Percentiles rank a stretch among this genome's conserved stretches.
Conservation (phyloP, 1,140 invertebrate species). For the Dreissena rostriformis region DNA sequence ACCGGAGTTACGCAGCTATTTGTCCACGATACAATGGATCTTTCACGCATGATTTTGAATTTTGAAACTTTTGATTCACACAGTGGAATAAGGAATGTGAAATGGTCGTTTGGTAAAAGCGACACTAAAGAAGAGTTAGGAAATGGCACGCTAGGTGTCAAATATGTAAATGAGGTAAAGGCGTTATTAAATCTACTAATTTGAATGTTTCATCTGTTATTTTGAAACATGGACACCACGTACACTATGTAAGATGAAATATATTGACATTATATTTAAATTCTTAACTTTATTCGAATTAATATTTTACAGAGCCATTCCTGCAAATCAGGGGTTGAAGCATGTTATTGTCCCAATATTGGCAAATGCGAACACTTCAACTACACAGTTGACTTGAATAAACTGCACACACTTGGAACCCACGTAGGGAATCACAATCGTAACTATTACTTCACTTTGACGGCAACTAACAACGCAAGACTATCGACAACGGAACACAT, state of each 20-base stretch:
- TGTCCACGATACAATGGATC: constrained; percentile 63
- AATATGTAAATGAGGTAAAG: background rate
- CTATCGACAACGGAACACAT: constrained; percentile 38
- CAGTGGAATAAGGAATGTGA: constrained; percentile 59
- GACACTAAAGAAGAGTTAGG: background rate
- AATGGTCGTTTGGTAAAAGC: constrained; percentile 49
- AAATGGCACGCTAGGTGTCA: background rate
- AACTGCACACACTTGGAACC: constrained; percentile 39
- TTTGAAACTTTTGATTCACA: constrained; percentile 64
- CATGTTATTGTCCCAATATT: constrained; percentile 59
- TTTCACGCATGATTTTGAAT: constrained; percentile 62
- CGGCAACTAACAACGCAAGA: constrained; percentile 55
- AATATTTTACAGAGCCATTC: background rate
- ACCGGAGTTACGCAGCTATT: constrained; percentile 46
- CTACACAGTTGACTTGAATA: constrained; percentile 54
- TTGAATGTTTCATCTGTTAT: background rate
- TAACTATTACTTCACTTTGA: constrained; percentile 57
- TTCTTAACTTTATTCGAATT: background rate
- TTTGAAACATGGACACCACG: background rate
- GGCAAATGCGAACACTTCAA: constrained; percentile 46
- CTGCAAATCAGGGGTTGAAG: too few relatives aligned
- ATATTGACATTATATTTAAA: background rate
- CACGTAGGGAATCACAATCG: constrained; percentile 63
- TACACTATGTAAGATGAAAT: background rate
- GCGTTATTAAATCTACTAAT: background rate